phyloP scores from a whole-genome alignment of 2,797 vertebrate species.

The Pangasius mekongensis region DNA sequence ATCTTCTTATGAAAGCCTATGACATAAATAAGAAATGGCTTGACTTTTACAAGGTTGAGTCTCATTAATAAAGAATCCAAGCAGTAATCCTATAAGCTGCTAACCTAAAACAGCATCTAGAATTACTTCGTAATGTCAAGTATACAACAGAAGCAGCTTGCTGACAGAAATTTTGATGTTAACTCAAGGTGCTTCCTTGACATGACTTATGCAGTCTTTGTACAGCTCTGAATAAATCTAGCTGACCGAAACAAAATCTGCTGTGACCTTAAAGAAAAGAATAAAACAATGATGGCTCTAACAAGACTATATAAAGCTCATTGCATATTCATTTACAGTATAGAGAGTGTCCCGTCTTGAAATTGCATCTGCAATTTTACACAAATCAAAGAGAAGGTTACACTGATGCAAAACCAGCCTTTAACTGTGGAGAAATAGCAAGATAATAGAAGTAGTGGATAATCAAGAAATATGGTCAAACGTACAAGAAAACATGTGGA shows the following conservation, averaged over 20 bases:
- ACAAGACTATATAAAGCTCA: neutral
- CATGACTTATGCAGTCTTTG: neutral
- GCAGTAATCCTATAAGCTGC: neutral
- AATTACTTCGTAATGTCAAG: neutral
- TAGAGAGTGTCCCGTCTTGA: neutral
- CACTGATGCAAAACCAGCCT: neutral
- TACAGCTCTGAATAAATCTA: neutral
- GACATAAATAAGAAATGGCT: neutral
- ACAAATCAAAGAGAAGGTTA: neutral
- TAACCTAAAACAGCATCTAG: neutral
- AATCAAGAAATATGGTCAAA: neutral
- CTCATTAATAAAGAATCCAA: neutral
- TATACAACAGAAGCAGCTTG: neutral
- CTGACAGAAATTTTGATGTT: neutral
- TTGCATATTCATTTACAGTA: neutral
- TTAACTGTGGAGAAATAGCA: neutral
- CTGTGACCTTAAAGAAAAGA: neutral
- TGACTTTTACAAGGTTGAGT: conserved; percentile 10
- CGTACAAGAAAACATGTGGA: neutral
- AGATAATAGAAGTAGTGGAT: neutral
- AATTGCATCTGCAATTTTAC: neutral
- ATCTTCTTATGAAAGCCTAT: too few relatives aligned
- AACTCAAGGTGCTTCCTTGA: neutral
- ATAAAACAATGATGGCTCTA: neutral
- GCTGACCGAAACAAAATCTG: neutral